Percentiles rank a stretch among this genome's conserved stretches.
Conservation (phyloP, 92 coral and sea anemone species). For the Parazoanthus atlanticus region DNA sequence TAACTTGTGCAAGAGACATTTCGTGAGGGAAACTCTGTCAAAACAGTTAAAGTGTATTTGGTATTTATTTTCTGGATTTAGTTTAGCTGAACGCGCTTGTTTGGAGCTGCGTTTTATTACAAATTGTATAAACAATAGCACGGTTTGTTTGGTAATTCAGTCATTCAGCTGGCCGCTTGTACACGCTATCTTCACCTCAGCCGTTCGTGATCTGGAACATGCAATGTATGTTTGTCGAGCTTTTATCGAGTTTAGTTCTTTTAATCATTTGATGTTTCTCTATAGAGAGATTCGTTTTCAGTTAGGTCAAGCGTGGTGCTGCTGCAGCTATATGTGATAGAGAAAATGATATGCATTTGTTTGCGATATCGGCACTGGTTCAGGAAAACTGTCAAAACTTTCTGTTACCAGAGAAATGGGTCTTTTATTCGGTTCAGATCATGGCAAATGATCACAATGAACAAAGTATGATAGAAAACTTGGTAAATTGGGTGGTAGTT, state of each 20-base stretch:
- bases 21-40: slow-evolving; percentile 21
- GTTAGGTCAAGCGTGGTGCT: neutral
- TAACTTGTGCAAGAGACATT: neutral
- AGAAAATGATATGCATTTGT: slow-evolving; percentile 23
- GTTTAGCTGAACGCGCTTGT: slow-evolving; percentile 9
- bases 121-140: slow-evolving; percentile 19
- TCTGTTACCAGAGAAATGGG: neutral
- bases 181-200: slow-evolving; percentile 33
- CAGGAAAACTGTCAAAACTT: neutral
- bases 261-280: neutral
- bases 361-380: slow-evolving; percentile 11
- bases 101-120: neutral
- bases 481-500: neutral
- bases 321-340: neutral
- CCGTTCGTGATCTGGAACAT: neutral
- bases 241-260: neutral
- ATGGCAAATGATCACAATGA: neutral
- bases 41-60: neutral
- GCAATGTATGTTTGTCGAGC: neutral
- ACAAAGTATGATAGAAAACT: neutral
- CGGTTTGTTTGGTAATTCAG: slow-evolving; percentile 31
- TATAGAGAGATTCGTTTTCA: neutral
- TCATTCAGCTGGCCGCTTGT: neutral
- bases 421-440: neutral
- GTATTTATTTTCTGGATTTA: slow-evolving; percentile 28